Evolutionary conservation across 2,888 invertebrate species (phyloP).

Genomic region (Cecidostiba fungosa): DNA sequence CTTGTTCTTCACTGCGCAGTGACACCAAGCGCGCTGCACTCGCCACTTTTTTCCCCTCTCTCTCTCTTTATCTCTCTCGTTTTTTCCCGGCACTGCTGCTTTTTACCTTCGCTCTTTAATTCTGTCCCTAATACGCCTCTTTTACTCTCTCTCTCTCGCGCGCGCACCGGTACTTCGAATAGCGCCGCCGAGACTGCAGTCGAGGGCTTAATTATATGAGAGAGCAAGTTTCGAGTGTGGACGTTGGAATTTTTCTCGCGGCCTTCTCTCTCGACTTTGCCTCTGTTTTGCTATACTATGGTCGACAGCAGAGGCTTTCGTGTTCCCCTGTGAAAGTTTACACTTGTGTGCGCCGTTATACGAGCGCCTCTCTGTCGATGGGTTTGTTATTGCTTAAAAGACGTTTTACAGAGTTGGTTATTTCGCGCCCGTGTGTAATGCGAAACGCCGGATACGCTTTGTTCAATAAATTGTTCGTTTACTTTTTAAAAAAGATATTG

Average conservation of each 20-base stretch:
- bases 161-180: slow-evolving; percentile 50
- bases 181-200: slow-evolving; percentile 60
- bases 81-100: background rate
- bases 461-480: background rate
- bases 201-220: slow-evolving; percentile 72
- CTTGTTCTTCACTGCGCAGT: slow-evolving; percentile 66
- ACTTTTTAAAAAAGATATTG: too few relatives aligned
- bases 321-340: background rate
- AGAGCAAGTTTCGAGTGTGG: slow-evolving; percentile 64
- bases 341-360: background rate
- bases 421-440: background rate
- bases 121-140: slow-evolving; percentile 8
- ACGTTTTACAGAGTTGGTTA: background rate
- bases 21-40: slow-evolving; percentile 55
- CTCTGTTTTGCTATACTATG: background rate
- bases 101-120: slow-evolving; percentile 3
- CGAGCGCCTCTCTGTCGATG: background rate
- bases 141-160: background rate
- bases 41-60: background rate
- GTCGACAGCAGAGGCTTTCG: background rate
- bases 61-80: background rate
- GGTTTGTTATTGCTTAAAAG: slow-evolving; percentile 26
- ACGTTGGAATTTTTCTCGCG: slow-evolving; percentile 35
- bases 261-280: slow-evolving; percentile 33
- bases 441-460: background rate